Evolutionary conservation across 2,797 vertebrate species (phyloP), one percentile per base, ranked within the genome.

Genomic region (Thunnus albacares): DNA sequence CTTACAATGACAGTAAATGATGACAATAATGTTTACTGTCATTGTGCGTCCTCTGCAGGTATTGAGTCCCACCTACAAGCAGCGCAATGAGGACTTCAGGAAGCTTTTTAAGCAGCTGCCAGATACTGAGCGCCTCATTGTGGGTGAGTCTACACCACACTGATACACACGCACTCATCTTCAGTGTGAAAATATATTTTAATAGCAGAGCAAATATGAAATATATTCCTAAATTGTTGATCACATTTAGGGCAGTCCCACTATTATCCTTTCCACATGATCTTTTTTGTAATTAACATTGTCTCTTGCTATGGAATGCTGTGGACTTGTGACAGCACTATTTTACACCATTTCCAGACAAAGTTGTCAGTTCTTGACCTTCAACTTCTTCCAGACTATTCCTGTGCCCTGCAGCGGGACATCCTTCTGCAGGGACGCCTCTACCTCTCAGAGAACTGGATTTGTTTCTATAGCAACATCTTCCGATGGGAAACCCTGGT

Each of bases 391-490:
- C 75, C 93, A 98, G 97, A 98, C 90, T 98, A 98, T 87, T 98
- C 97, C 1, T 97, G 97, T 73, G 97, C 97, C 47, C 96, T 98
- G 65, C 97, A 97, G 87, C 94, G 97, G 89, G 97, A 98, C 93
- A 98, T 98, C 79, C 96, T 98, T 57, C 95, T 98, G 86, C 97
- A 98, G 95, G 97, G 97, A 80, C 96, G 97, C 76, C 97, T 98
- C 95, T 98, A 98, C 97, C 97, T 98, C 96, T 98, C 97, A 0
- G 97, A 98, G 93, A 98, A 97, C 88, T 98, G 97, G 97, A 97
- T 98, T 88, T 98, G 97, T 94, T 98, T 98, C 94, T 97, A 98
- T 88, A 98, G 97, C 94, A 98, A 98, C 96, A 98, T 98, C 93
- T 98, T 98, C 93, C 96, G 97, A 81, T 98, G 97, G 97, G 97